Evolutionary conservation across 2,797 vertebrate species (phyloP), one percentile per base, ranked within the genome.

Genomic region (Trachurus trachurus): DNA sequence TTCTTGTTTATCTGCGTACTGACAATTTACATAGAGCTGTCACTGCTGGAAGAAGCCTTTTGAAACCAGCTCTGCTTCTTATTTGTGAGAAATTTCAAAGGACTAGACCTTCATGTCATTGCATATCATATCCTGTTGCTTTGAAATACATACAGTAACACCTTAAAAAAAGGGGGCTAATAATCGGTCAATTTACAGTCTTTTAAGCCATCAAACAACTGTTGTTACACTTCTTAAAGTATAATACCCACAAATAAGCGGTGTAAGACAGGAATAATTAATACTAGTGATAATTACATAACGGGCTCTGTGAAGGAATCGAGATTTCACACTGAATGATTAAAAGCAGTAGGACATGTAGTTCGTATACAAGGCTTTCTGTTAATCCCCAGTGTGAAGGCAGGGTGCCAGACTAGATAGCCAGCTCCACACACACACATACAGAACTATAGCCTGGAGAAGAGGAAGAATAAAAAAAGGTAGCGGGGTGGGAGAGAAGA

Each of bases 281-380:
- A 29, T 39, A 63, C 29, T 2, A 45, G 66, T 56, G 58, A 57
- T 74, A 70, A 74, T 90, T 88, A 89, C 65, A 79, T 82, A 87
- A 88, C 39, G 21, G 26, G 61, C 49, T 62, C 54, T 37, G 63
- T 19, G 40, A 78, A 81, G 71, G 40, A 83, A 83, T 68, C 39
- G 58, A 74, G 66, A 73, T 87, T 86, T 89, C 79, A 85, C 78
- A 77, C 67, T 77, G 82, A 86, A 88, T 90, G 77, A 67, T 71
- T 74, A 71, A 83, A 84, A 45, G 42, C 40, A 26, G 63, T 5
- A 40, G 49, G 61, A 77, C 73, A 71, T 74, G 58, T 21, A 68
- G 78, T 71, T 37, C 58, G 49, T 69, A 73, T 53, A 60, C 56
- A 12, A 66, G 50, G 63, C 54, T 75, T 64, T 77, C 44, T 69